Conservation (phyloP, 2,797 vertebrate species). For the Sebastiscus tertius region DNA sequence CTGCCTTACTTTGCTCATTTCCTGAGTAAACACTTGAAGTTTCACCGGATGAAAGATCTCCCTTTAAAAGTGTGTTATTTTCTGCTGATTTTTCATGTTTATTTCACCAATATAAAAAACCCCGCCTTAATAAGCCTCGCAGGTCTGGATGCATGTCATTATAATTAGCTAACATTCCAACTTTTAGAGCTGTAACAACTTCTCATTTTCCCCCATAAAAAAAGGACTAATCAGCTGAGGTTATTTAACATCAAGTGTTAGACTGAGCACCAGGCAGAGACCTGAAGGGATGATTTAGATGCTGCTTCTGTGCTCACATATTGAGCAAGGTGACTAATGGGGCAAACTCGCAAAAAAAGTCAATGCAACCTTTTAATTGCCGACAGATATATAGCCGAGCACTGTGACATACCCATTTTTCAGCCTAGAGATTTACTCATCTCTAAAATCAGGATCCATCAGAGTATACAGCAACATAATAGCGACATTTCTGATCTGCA, state of each 20-base stretch:
- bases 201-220: constrained; percentile 40
- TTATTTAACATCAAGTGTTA: constrained; percentile 53
- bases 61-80: constrained; percentile 27
- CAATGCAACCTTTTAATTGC: constrained; percentile 59
- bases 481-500: constrained; percentile 11
- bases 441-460: constrained; percentile 40
- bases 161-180: constrained; percentile 36
- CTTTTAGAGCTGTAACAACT: constrained; percentile 36
- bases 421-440: constrained; percentile 21
- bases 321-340: constrained; percentile 57
- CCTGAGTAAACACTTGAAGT: constrained; percentile 36
- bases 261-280: constrained; percentile 33
- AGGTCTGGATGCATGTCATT: constrained; percentile 48
- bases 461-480: neutral
- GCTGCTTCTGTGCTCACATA: constrained; percentile 41
- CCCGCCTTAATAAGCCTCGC: constrained; percentile 18
- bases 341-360: constrained; percentile 48
- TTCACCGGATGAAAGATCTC: constrained; percentile 35
- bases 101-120: neutral
- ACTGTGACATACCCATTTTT: constrained; percentile 21
- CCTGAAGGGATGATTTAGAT: constrained; percentile 57
- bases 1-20: constrained; percentile 31
- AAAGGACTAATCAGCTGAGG: constrained; percentile 40
- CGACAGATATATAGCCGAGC: constrained; percentile 42
- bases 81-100: constrained; percentile 35